Percentiles rank a stretch among this genome's conserved stretches.
Evolutionary conservation across 2,797 vertebrate species (phyloP).

Genomic region (Lutjanus argentimaculatus): DNA sequence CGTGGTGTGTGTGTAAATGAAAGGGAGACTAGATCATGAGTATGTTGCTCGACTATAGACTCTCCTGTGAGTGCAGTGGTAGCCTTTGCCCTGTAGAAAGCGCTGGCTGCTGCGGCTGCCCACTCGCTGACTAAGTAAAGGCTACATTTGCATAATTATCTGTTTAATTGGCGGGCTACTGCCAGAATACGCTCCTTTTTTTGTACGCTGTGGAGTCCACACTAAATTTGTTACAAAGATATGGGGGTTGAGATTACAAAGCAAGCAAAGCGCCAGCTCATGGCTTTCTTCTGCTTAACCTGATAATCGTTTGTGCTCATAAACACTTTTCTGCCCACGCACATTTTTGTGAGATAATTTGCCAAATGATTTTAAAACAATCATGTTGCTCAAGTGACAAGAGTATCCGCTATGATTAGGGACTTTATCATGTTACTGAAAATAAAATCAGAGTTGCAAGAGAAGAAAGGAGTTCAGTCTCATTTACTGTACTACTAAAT

Average conservation of each 20-base stretch:
- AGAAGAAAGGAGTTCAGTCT: slow-evolving; percentile 28
- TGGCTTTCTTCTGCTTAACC: slow-evolving; percentile 84
- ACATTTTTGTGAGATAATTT: slow-evolving; percentile 69
- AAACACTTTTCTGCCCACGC: slow-evolving; percentile 79
- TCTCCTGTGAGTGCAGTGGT: slow-evolving; percentile 55
- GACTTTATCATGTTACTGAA: slow-evolving; percentile 41
- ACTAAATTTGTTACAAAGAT: slow-evolving; percentile 82
- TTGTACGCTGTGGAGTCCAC: slow-evolving; percentile 80
- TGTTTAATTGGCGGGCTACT: slow-evolving; percentile 85
- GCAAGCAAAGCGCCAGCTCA: slow-evolving; percentile 85
- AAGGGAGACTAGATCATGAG: slow-evolving; percentile 51
- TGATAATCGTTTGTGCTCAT: slow-evolving; percentile 83
- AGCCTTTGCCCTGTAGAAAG: slow-evolving; percentile 73
- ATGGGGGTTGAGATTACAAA: slow-evolving; percentile 83
- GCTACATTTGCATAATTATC: slow-evolving; percentile 91
- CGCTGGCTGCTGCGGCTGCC: slow-evolving; percentile 78
- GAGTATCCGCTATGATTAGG: slow-evolving; percentile 34
- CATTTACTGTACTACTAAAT: slow-evolving; percentile 25
- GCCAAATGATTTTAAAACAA: slow-evolving; percentile 65
- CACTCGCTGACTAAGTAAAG: slow-evolving; percentile 89
- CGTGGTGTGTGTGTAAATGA: slow-evolving; percentile 53
- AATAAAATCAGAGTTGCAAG: slow-evolving; percentile 38
- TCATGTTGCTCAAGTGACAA: slow-evolving; percentile 55
- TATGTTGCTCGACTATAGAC: slow-evolving; percentile 32
- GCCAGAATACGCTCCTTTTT: slow-evolving; percentile 76